Conservation (phyloP, 2,113 vertebrate genomes). For the Australoheros scitulus region DNA sequence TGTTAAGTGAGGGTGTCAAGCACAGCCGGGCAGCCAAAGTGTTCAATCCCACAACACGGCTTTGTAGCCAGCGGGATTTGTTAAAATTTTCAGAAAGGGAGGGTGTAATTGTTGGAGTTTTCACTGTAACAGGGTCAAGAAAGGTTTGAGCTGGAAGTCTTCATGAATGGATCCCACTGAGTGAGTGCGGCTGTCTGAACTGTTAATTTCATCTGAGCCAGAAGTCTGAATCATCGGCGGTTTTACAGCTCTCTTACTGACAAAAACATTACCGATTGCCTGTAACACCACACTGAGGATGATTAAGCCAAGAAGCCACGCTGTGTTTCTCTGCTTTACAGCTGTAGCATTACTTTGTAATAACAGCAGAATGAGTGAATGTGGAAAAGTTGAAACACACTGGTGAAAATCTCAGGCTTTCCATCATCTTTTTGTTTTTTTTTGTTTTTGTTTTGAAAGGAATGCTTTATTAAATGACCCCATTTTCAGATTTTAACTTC, state of each 20-base stretch:
- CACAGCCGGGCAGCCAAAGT: neutral
- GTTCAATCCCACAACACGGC: neutral
- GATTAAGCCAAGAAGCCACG: neutral
- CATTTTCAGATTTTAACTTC: neutral
- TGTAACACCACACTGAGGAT: neutral
- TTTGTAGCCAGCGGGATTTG: neutral
- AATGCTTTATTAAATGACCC: neutral
- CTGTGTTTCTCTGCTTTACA: neutral
- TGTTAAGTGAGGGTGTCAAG: neutral
- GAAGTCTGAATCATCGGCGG: neutral
- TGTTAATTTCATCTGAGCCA: neutral
- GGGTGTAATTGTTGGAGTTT: neutral
- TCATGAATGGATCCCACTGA: neutral
- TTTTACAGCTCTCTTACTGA: constrained; percentile 1
- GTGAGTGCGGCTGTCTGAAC: neutral
- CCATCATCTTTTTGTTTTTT: neutral
- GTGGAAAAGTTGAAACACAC: neutral
- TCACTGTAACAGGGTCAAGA: neutral
- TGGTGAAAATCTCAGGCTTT: neutral
- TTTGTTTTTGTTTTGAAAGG: neutral
- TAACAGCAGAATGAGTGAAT: neutral
- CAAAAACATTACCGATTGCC: neutral
- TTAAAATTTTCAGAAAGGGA: neutral
- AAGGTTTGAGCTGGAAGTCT: neutral
- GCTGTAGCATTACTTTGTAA: neutral